Percentiles rank a stretch among this genome's conserved stretches.
Conservation (phyloP, 92 coral and sea anemone genomes). For the Hydrozoanthus gracilis region DNA sequence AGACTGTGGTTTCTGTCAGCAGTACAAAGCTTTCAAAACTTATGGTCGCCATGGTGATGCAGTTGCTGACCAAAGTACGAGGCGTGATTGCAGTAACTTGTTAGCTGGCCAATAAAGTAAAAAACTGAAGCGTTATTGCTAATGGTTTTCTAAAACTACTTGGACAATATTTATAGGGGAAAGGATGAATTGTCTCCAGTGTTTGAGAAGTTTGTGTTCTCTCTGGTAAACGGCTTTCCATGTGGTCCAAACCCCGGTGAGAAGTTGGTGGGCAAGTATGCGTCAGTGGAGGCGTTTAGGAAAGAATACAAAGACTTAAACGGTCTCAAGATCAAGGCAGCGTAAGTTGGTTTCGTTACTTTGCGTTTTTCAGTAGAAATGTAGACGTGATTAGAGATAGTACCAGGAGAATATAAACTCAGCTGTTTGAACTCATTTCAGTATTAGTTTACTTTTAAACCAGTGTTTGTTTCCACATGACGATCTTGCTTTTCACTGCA, state of each 20-base stretch:
- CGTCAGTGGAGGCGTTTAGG: slow-evolving; percentile 80
- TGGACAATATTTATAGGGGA: slow-evolving; percentile 63
- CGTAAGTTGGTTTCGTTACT: slow-evolving; percentile 55
- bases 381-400: background rate
- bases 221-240: slow-evolving; percentile 85
- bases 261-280: slow-evolving; percentile 73
- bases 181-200: slow-evolving; percentile 68
- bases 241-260: slow-evolving; percentile 67
- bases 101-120: too few species aligned
- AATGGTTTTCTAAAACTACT: too few species aligned
- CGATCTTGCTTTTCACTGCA: too few species aligned
- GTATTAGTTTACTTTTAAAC: too few species aligned
- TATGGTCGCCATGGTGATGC: too few species aligned
- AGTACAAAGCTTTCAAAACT: too few species aligned
- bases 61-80: too few species aligned
- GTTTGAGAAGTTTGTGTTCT: slow-evolving; percentile 83
- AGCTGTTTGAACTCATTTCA: too few species aligned
- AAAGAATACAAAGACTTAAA: slow-evolving; percentile 66
- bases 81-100: too few species aligned
- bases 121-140: too few species aligned
- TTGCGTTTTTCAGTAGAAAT: background rate
- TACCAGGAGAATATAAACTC: background rate
- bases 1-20: too few species aligned
- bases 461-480: too few species aligned
- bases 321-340: slow-evolving; percentile 76